These are phyloP conservation scores for Rallus limicola DNA, from an alignment of 2,113 vertebrate genomes.

Conservation along the genomic window DNA sequence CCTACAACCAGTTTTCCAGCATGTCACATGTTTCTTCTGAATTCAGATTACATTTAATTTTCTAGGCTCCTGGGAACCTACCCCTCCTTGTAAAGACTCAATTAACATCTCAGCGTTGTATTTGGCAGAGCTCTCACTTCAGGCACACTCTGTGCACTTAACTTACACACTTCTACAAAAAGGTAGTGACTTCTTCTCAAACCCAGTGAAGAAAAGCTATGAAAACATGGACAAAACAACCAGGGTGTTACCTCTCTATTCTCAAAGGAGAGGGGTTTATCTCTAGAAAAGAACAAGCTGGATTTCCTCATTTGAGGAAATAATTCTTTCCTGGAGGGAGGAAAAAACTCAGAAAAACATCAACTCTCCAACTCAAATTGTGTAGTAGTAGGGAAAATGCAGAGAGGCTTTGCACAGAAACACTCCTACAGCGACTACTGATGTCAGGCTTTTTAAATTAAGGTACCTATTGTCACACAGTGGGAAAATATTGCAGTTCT, in stretches of 20 bases:
- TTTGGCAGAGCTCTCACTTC: background rate
- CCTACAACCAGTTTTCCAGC: background rate
- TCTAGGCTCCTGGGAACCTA: background rate
- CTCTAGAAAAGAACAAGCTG: background rate
- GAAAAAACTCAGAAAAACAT: background rate
- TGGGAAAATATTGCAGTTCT: background rate
- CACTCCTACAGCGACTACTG: background rate
- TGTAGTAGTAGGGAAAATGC: background rate
- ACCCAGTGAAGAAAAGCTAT: background rate
- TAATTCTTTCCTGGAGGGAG: background rate
- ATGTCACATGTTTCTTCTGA: background rate
- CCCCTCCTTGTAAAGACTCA: background rate
- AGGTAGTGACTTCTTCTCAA: background rate
- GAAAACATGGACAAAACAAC: background rate
- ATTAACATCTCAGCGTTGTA: background rate
- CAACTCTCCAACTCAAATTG: background rate
- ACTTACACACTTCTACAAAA: background rate
- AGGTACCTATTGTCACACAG: background rate
- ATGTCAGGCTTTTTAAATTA: background rate
- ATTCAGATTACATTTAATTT: background rate
- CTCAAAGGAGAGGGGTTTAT: background rate
- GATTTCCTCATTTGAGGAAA: background rate
- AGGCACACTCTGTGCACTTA: background rate
- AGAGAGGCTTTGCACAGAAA: background rate
- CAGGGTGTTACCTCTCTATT: background rate